A percentile compares a stretch with the other conserved stretches of the same genome.
These are phyloP conservation scores for Sarcophaga peregrina DNA, from an alignment of 1,140 invertebrate species.

Conservation along the genomic window DNA sequence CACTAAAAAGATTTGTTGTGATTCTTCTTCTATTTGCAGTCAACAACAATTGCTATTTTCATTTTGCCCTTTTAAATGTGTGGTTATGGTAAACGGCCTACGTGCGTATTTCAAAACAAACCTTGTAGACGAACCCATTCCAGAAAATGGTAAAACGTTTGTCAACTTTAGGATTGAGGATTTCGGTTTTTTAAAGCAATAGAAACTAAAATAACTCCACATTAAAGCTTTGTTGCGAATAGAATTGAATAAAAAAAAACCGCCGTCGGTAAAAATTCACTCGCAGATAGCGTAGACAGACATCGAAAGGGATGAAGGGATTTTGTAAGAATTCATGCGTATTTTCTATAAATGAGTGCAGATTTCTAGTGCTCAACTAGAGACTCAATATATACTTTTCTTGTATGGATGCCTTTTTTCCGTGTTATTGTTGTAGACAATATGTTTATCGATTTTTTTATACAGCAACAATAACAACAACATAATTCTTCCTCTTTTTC, in stretches of 20 bases:
- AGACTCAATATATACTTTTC: not conserved
- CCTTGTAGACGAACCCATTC: not conserved
- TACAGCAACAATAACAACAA: too few species aligned
- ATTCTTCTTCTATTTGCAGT: not conserved
- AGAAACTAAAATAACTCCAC: not conserved
- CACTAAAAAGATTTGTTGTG: not conserved
- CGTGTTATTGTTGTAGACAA: constrained; percentile 12
- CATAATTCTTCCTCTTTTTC: constrained; percentile 10
- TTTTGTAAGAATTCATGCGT: not conserved
- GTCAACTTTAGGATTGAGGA: too few species aligned
- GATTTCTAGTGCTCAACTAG: not conserved
- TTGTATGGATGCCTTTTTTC: not conserved
- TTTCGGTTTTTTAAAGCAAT: not conserved
- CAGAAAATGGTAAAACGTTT: too few species aligned
- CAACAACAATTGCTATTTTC: too few species aligned
- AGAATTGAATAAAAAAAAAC: too few species aligned
- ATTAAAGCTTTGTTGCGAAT: not conserved
- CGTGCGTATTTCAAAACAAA: not conserved
- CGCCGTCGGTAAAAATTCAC: too few species aligned
- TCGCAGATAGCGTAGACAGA: too few species aligned
- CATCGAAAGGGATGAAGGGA: too few species aligned
- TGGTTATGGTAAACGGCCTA: constrained; percentile 21
- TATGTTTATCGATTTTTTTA: constrained; percentile 34
- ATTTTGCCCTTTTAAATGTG: not conserved
- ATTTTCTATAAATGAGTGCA: not conserved